Base-by-base conservation (phyloP, 2,797 vertebrate genomes). In the Gouania willdenowi region DNA sequence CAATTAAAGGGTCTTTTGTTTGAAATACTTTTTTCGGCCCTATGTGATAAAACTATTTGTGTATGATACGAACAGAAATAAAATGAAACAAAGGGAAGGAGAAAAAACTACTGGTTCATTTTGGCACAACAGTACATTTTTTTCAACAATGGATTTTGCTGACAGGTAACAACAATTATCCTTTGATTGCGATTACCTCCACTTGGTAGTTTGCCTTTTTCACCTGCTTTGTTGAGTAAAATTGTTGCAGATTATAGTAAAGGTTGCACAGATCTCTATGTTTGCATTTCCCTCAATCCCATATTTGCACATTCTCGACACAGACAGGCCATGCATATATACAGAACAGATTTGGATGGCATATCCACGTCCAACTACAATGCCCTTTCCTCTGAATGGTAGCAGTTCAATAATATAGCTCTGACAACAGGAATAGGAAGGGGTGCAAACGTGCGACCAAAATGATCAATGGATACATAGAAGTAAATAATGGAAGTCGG, bases 341-440 rank as follows among this genome's bases (percentile, higher is more conserved):
- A 84, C 87, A 58, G 51, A 84, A 79, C 73, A 83, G 86, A 85
- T 89, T 89, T 87, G 69, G 75, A 72, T 17, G 36, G 60, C 63
- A 46, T 58, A 42, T 73, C 68, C 56, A 59, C 62, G 64, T 52
- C 70, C 63, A 78, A 75, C 74, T 77, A 66, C 72, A 43, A 47
- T 68, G 72, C 66, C 63, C 60, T 65, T 74, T 72, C 50, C 61
- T 64, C 41, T 52, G 56, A 34, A 69, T 82, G 81, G 79, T 80
- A 83, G 43, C 66, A 26, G 45, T 79, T 81, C 75, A 84, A 67
- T 64, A 52, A 75, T 59, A 62, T 59, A 62, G 47, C 55, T 38
- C 37, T 30, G 13, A 35, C 25, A n/a, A n/a, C 7, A 6, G 12
- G 28, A 59, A n/a, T n/a, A n/a, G n/a, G 27, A 47, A 31, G 25